Evolutionary conservation across 53 echinoderm and acorn worm species (phyloP).

Genomic region (Patiria pectinifera): DNA sequence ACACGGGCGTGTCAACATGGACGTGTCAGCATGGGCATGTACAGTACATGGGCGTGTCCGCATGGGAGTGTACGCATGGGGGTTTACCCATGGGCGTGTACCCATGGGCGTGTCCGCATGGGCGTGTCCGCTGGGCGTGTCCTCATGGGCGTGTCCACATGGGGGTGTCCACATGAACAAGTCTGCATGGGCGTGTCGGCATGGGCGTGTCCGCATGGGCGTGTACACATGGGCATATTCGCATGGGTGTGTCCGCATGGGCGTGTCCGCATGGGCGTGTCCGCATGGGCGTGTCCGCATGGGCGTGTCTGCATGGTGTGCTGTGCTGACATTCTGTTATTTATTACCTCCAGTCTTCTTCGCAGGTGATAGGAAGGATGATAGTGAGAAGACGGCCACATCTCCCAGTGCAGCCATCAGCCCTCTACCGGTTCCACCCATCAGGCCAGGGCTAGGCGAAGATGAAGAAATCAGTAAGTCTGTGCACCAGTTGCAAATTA

Average conservation of each 20-base stretch:
- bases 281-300: constrained; percentile 9
- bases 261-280: neutral
- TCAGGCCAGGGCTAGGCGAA: constrained; percentile 32
- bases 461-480: constrained; percentile 74
- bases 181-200: too few relatives aligned
- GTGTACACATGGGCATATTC: neutral
- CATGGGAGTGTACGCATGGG: neutral
- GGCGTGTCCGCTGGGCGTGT: neutral
- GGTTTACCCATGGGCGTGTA: neutral
- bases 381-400: constrained; percentile 59
- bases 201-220: neutral
- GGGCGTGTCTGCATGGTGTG: constrained; percentile 39
- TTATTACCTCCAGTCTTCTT: constrained; percentile 54
- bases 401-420: constrained; percentile 53
- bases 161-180: neutral
- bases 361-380: constrained; percentile 65
- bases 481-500: neutral
- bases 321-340: neutral
- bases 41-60: too few relatives aligned
- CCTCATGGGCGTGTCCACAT: neutral
- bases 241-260: neutral
- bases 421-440: neutral
- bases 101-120: neutral
- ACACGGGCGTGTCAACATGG: neutral
- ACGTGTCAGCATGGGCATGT: neutral